Percentiles rank a stretch among this genome's conserved stretches.
These are phyloP conservation scores for Athalia rosae DNA, from an alignment of 2,888 invertebrate species.

Conservation along the genomic window DNA sequence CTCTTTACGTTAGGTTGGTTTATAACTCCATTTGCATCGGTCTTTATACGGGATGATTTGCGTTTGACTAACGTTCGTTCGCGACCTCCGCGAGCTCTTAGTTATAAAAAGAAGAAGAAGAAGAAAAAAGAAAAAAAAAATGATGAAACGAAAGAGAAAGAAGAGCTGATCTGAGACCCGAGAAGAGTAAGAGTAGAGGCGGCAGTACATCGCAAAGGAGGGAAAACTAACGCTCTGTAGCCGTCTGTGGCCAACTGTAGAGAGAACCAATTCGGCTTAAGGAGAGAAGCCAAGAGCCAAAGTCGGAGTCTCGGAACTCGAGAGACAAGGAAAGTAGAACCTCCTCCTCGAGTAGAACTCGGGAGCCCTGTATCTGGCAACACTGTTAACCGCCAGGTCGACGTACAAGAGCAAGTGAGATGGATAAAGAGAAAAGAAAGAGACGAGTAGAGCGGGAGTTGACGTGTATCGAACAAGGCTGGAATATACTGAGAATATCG, in stretches of 20 bases:
- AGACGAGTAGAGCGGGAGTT: slow-evolving; percentile 1
- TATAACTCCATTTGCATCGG: too few species aligned
- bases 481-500: slow-evolving; percentile 29
- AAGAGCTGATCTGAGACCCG: background rate
- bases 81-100: too few species aligned
- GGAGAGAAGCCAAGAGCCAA: background rate
- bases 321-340: slow-evolving; percentile 22
- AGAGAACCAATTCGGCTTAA: background rate
- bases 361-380: background rate
- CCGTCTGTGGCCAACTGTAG: slow-evolving; percentile 15
- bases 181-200: background rate
- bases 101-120: too few species aligned
- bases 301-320: slow-evolving; percentile 13
- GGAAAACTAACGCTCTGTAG: slow-evolving; percentile 18
- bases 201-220: slow-evolving; percentile 10
- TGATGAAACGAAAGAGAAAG: background rate
- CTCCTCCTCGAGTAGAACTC: too few species aligned
- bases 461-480: slow-evolving; percentile 13
- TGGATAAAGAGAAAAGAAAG: background rate
- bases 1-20: too few species aligned
- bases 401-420: background rate
- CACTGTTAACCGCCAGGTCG: background rate
- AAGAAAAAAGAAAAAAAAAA: background rate
- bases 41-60: too few species aligned
- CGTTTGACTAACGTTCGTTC: too few species aligned